phyloP scores from a whole-genome alignment of 2,113 vertebrate species.

The Fukomys damarensis region DNA sequence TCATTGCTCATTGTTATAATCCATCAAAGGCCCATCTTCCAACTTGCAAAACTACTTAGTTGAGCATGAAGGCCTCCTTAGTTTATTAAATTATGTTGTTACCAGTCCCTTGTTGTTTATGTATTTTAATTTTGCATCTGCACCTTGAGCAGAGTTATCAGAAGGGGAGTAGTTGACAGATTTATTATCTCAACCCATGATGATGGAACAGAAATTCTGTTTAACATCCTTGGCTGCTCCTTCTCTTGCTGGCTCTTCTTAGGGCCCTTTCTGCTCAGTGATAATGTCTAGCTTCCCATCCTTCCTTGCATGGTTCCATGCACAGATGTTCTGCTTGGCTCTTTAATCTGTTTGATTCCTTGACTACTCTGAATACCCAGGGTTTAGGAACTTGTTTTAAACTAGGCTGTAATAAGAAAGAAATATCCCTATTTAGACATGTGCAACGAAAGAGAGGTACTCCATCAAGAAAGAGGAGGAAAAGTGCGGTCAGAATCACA shows the following conservation, averaged over 20 bases:
- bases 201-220: not conserved
- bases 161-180: constrained; percentile 13
- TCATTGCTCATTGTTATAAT: not conserved
- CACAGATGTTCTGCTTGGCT: not conserved
- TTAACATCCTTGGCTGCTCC: not conserved
- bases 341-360: not conserved
- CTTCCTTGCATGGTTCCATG: not conserved
- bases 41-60: constrained; percentile 48
- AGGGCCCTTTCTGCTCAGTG: not conserved
- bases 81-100: constrained; percentile 36
- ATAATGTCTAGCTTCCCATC: not conserved
- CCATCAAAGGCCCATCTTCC: constrained; percentile 19
- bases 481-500: not conserved
- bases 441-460: not conserved
- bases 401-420: not conserved
- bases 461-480: not conserved
- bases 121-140: constrained; percentile 68
- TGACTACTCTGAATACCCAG: not conserved
- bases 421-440: not conserved
- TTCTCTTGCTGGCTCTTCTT: not conserved
- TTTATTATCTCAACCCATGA: not conserved
- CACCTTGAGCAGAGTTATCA: constrained; percentile 17
- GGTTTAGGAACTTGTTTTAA: not conserved
- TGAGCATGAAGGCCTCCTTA: constrained; percentile 25
- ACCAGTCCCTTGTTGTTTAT: constrained; percentile 14